A percentile compares a stretch with the other conserved stretches of the same genome.
Conservation (phyloP, 2,888 invertebrate species). For the Malthinus seriepunctatus region DNA sequence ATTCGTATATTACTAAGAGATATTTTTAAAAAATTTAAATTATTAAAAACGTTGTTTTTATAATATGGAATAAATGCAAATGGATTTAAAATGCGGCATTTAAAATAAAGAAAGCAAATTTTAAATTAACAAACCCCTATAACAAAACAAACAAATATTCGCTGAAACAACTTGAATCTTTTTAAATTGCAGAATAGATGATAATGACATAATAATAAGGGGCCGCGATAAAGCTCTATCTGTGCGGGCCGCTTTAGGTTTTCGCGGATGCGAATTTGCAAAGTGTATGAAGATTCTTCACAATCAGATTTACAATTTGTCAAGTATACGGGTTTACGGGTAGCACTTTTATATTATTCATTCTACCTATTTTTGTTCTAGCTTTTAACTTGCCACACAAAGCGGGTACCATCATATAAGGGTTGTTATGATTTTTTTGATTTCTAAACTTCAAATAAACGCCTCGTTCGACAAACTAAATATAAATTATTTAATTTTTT, state of each 20-base stretch:
- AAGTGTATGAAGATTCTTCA: constrained; percentile 28
- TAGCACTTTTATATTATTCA: constrained; percentile 28
- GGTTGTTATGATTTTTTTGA: constrained; percentile 25
- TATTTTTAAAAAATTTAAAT: neutral
- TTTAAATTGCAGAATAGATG: constrained; percentile 37
- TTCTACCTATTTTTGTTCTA: constrained; percentile 26
- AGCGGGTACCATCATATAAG: constrained; percentile 29
- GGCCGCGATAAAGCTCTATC: constrained; percentile 32
- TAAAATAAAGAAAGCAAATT: constrained; percentile 9
- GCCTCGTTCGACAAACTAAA: neutral
- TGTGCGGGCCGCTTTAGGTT: constrained; percentile 24
- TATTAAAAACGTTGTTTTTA: constrained; percentile 1
- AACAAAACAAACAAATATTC: constrained; percentile 23
- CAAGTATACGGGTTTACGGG: constrained; percentile 29
- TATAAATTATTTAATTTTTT: neutral
- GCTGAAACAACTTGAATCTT: constrained; percentile 31
- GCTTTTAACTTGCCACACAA: constrained; percentile 1
- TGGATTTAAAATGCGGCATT: constrained; percentile 1
- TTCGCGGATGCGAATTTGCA: constrained; percentile 17
- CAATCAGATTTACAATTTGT: constrained; percentile 32
- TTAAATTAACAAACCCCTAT: constrained; percentile 26
- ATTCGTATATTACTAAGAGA: neutral
- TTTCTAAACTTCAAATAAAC: neutral
- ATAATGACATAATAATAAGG: constrained; percentile 39
- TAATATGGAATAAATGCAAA: constrained; percentile 10